Evolutionary conservation across 2,113 vertebrate species (phyloP).

Genomic region (Archilochus colubris): DNA sequence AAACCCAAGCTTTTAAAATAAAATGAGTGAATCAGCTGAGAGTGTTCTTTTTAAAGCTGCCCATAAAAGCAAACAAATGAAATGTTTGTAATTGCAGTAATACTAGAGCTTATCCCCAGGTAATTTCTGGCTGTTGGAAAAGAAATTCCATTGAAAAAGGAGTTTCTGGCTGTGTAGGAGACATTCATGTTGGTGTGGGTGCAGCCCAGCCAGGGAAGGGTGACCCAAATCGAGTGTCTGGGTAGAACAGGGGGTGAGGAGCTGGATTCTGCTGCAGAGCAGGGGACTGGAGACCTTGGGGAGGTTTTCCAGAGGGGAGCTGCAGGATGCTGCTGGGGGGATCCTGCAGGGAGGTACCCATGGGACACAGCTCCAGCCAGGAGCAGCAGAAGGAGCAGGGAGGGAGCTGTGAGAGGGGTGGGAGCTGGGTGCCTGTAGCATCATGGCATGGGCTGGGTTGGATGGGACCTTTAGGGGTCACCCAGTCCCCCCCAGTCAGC

Average conservation of each 20-base stretch:
- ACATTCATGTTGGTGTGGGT: not conserved
- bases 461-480: not conserved
- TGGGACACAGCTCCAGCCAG: not conserved
- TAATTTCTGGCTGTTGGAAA: not conserved
- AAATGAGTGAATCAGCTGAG: not conserved
- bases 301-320: not conserved
- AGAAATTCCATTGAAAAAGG: too few relatives aligned
- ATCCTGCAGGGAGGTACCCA: too few relatives aligned
- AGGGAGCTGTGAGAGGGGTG: too few relatives aligned
- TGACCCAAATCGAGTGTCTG: not conserved
- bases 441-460: not conserved
- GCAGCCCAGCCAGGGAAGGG: not conserved
- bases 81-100: not conserved
- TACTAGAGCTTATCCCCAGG: not conserved
- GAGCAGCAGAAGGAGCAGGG: not conserved
- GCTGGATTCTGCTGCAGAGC: not conserved
- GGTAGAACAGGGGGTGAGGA: not conserved
- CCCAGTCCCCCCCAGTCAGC: too few relatives aligned
- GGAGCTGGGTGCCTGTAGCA: fast-evolving
- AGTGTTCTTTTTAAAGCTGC: not conserved
- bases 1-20: too few relatives aligned
- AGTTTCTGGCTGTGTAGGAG: not conserved
- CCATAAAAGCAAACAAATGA: not conserved
- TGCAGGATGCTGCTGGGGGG: not conserved
- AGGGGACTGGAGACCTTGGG: not conserved